These are phyloP conservation scores for Opisthograptis luteolata DNA, from an alignment of 2,888 invertebrate species.

Conservation along the genomic window DNA sequence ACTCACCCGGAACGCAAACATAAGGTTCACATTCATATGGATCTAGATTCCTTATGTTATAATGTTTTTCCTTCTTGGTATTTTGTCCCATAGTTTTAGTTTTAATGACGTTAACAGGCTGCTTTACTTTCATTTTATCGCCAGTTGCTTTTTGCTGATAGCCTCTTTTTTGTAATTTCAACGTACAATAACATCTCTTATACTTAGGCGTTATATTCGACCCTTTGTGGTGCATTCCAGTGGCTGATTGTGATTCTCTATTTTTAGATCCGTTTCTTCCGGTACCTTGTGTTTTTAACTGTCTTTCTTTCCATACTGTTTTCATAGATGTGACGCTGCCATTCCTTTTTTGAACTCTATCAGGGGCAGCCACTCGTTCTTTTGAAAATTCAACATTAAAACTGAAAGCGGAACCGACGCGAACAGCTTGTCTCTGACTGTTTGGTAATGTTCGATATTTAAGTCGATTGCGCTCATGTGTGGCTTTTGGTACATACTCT, in stretches of 20 bases:
- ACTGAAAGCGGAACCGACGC: slow-evolving; percentile 45
- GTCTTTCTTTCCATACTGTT: slow-evolving; percentile 4
- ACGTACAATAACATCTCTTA: slow-evolving; percentile 48
- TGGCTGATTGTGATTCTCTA: slow-evolving; percentile 2
- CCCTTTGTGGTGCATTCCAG: slow-evolving; percentile 7
- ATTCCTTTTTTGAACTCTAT: not conserved
- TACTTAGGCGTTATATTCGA: not conserved
- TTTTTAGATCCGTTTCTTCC: not conserved
- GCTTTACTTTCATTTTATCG: not conserved
- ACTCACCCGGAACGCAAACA: slow-evolving; percentile 50
- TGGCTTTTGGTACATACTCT: slow-evolving; percentile 5
- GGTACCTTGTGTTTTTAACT: slow-evolving; percentile 13
- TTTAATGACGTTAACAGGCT: not conserved
- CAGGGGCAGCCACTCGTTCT: slow-evolving; percentile 8
- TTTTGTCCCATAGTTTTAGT: not conserved
- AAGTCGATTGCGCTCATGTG: slow-evolving; percentile 1
- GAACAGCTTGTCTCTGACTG: slow-evolving; percentile 28
- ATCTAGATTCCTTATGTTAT: slow-evolving; percentile 15
- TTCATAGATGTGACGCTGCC: slow-evolving; percentile 1
- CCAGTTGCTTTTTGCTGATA: not conserved
- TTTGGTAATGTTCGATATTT: slow-evolving; percentile 14
- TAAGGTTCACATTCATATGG: slow-evolving; percentile 55
- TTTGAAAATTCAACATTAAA: slow-evolving; percentile 49
- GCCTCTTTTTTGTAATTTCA: slow-evolving; percentile 36
- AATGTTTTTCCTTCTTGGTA: slow-evolving; percentile 3